Conservation (phyloP, 1,140 invertebrate genomes). For the Myzus persicae region DNA sequence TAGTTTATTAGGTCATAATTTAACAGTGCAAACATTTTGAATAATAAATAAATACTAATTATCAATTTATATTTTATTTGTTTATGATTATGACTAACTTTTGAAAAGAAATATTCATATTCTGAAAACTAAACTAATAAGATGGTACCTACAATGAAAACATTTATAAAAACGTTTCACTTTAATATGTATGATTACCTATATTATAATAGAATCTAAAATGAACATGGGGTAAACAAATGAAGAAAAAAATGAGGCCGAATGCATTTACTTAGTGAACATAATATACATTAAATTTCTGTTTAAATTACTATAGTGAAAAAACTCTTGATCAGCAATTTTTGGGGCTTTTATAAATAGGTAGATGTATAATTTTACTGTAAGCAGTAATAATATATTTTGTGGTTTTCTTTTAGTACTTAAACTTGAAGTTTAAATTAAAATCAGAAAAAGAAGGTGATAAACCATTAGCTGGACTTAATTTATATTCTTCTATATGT, state of each 20-base stretch:
- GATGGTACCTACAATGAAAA: background rate
- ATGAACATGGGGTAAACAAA: background rate
- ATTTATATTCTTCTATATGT: background rate
- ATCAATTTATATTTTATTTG: no score
- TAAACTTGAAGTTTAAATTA: background rate
- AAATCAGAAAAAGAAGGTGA: background rate
- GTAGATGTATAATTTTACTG: background rate
- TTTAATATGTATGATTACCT: background rate
- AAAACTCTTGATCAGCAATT: background rate
- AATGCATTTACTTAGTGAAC: background rate
- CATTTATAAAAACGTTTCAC: background rate
- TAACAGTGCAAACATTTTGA: background rate
- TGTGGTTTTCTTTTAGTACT: background rate
- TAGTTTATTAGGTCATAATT: background rate
- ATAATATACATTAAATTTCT: background rate
- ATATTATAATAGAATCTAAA: slow-evolving; percentile 2
- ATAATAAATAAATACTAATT: background rate
- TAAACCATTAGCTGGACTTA: no score
- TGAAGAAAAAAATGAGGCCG: background rate
- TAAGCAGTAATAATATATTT: background rate
- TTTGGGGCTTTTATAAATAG: background rate
- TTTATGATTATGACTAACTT: no score
- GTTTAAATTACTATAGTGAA: background rate
- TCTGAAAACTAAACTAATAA: background rate
- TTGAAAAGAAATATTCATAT: background rate